These are phyloP conservation scores for Strigamia transsilvanica DNA, from an alignment of 2,888 invertebrate genomes.

Conservation along the genomic window DNA sequence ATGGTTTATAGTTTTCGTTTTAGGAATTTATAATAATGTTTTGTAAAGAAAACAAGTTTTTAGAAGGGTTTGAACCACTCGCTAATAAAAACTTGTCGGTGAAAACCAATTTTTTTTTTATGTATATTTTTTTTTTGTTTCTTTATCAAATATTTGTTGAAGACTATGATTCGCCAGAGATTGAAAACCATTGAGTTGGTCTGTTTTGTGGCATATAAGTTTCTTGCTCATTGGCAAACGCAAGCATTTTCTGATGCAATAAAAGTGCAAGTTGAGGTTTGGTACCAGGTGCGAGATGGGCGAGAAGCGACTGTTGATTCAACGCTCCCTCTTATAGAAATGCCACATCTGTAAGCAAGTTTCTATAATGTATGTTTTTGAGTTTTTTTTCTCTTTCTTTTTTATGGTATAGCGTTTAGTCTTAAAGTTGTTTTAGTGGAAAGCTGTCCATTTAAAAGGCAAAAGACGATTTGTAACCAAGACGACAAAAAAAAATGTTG, in stretches of 20 bases:
- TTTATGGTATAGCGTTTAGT: neutral
- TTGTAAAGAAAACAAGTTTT: neutral
- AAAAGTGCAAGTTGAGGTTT: slow-evolving; percentile 43
- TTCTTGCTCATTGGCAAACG: slow-evolving; percentile 45
- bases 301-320: slow-evolving; percentile 49
- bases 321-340: neutral
- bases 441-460: neutral
- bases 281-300: slow-evolving; percentile 43
- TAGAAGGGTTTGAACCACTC: neutral
- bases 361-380: neutral
- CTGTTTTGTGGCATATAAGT: slow-evolving; percentile 31
- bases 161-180: neutral
- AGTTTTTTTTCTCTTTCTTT: neutral
- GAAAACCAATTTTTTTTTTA: neutral
- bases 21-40: neutral
- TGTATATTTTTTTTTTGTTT: neutral
- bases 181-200: slow-evolving; percentile 36
- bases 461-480: slow-evolving; percentile 39
- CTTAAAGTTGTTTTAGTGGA: slow-evolving; percentile 12
- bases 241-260: slow-evolving; percentile 45
- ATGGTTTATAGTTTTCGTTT: no score
- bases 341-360: slow-evolving; percentile 48
- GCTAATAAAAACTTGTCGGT: neutral
- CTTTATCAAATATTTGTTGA: slow-evolving; percentile 43
- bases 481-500: neutral